Evolutionary conservation across 2,113 vertebrate genomes (phyloP), one percentile per base, ranked within the genome.

Genomic region (Mandrillus leucophaeus): DNA sequence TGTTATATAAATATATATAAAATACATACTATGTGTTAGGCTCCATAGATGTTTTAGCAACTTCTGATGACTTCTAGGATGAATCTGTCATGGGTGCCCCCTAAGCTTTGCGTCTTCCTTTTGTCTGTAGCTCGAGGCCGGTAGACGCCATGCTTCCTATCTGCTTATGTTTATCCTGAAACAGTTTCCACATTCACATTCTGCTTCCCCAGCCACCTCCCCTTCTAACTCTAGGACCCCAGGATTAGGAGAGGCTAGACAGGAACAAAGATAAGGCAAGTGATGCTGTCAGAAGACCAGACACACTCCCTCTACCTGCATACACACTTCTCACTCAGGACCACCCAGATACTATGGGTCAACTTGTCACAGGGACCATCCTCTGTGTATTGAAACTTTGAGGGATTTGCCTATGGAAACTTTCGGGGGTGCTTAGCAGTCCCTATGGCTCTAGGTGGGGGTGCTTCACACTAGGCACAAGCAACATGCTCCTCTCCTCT

Each of bases 241-340:
- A 32, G 88, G 50, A 23, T 73, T 38, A 27, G 8, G 9, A 84
- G 40, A 43, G 35, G 35, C 38, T 73, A 43, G 52, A 52, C 2
- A 52, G 48, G 27, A 85, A 38, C 4, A 64, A 82, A 35, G 10
- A 18, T 11, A 14, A 68, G 43, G 35, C 64, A 75, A 25, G 0
- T 30, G 5, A 50, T 85, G 11, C 59, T 64, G 11, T 6, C 16
- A 23, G 38, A 59, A 68, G 72, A 68, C 30, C 40, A 76, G 16
- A 30, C 2, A 9, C 30, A 5, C 40, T 45, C n/a, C n/a, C 9
- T 25, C 12, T 17, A 5, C 20, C 20, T 1, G 8, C 7, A 2
- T 3, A 12, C 35, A 45, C 11, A 55, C 52, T 30, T 90, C 5
- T 7, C 14, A 50, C n/a, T 5, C 66, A 57, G 64, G 32, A 61